Percentiles rank a stretch among this genome's conserved stretches.
phyloP scores from a whole-genome alignment of 1,140 invertebrate genomes.

The Eubasilissa regina region DNA sequence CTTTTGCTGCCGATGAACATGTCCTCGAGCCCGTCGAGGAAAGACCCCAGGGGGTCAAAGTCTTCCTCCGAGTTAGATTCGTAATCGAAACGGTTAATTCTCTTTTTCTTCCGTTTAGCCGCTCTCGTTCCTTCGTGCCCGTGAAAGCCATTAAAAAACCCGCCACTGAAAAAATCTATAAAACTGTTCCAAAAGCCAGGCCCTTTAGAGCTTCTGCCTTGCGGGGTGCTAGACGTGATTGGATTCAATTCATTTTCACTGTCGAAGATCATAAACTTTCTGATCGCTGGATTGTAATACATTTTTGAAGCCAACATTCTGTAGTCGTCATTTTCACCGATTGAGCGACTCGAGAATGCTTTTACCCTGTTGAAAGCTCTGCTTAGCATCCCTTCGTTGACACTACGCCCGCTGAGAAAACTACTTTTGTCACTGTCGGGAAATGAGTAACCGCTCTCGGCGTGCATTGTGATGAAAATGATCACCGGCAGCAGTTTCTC shows the following conservation, averaged over 20 bases:
- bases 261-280: constrained; percentile 47
- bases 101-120: constrained; percentile 45
- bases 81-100: constrained; percentile 17
- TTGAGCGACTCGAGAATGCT: not conserved
- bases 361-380: constrained; percentile 1
- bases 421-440: not conserved
- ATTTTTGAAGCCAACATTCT: constrained; percentile 23
- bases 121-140: constrained; percentile 43
- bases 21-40: constrained; percentile 53
- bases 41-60: constrained; percentile 50
- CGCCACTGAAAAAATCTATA: constrained; percentile 45
- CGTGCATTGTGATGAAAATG: constrained; percentile 49
- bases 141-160: constrained; percentile 37
- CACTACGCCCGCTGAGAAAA: not conserved
- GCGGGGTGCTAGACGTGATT: not conserved
- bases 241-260: not conserved
- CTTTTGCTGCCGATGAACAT: constrained; percentile 38
- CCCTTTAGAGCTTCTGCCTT: not conserved
- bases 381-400: not conserved
- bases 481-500: constrained; percentile 24
- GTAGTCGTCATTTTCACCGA: constrained; percentile 7
- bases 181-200: constrained; percentile 40
- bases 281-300: constrained; percentile 43
- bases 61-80: constrained; percentile 34
- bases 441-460: constrained; percentile 44